Conservation (phyloP, 2,888 invertebrate species). For the Drosophila prostipennis region DNA sequence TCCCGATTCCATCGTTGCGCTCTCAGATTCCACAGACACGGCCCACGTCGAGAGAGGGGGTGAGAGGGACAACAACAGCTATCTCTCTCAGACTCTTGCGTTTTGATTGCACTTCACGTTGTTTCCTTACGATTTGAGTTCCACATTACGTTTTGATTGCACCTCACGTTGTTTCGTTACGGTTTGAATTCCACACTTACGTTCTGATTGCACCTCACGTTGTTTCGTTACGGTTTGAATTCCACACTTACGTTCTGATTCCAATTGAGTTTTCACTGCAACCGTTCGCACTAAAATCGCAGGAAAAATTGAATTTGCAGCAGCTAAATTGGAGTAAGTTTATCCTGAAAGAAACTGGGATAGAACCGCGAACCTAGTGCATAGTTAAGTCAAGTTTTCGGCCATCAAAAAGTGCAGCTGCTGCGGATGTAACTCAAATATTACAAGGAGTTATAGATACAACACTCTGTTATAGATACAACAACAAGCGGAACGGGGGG, state of each 20-base stretch:
- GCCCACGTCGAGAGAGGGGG: conserved; percentile 31
- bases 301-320: conserved; percentile 21
- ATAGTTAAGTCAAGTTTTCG: not conserved
- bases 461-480: conserved; percentile 76
- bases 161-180: too few relatives aligned
- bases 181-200: too few relatives aligned
- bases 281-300: conserved; percentile 1
- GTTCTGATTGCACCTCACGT: too few relatives aligned
- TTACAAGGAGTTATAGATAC: conserved; percentile 55
- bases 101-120: too few relatives aligned
- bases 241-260: too few relatives aligned
- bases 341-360: not conserved
- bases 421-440: conserved; percentile 58
- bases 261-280: conserved; percentile 45
- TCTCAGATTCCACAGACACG: conserved; percentile 53
- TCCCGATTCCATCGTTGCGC: not conserved
- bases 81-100: too few relatives aligned
- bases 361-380: not conserved
- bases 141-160: too few relatives aligned
- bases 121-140: too few relatives aligned
- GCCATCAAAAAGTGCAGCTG: conserved; percentile 35
- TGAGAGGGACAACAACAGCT: too few relatives aligned
- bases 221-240: too few relatives aligned
- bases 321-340: conserved; percentile 30
- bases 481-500: conserved; percentile 62